Base-by-base conservation (phyloP, 2,888 invertebrate species). In the Andrena hattorfiana region DNA sequence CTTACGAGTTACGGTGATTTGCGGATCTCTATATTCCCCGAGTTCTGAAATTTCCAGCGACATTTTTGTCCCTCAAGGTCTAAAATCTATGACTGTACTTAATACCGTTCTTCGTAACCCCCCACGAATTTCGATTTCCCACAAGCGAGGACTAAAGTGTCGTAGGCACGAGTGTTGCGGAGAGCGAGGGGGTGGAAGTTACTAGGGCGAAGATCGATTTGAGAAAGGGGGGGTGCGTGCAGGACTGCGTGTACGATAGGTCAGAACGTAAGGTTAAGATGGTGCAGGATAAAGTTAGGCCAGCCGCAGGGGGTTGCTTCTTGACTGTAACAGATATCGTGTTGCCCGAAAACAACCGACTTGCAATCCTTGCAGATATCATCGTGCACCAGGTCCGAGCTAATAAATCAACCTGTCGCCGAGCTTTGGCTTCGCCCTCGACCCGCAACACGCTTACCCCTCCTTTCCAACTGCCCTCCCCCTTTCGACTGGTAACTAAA, bases 401-500 rank as follows among this genome's bases (percentile, higher is more conserved):
- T 86, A 89, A 89, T 89, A 89, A 89, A 89, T 89, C 88, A 89
- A 89, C 83, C 89, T 89, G 88, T 89, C 88, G 81, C 80, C 85
- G 85, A 70, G 85, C 72, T 81, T 73, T 28, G 66, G 77, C 76
- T 81, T 81, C 85, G 83, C 85, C 85, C 87, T 74, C 70, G 68
- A 81, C 74, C 82, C 85, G 80, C 83, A 81, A 83, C 84, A 82
- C 81, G 60, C 80, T 82, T 76, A 76, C 67, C 77, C 80, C 74
- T 23, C 68, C 68, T 20, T 30, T 1, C 20, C 30, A 26, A 2
- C 51, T 28, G 23, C 28, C 51, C 42, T 35, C 20, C 71, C 71
- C 28, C 16, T 5, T 42, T 35, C 28, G 68, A 63, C 75, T 48
- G 23, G 28, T 8, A 28, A n/a, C 35, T 49, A 49, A 66, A 59